Percentiles rank a stretch among this genome's conserved stretches.
phyloP scores from a whole-genome alignment of 2,797 vertebrate species.

The Toxotes lorentzi region DNA sequence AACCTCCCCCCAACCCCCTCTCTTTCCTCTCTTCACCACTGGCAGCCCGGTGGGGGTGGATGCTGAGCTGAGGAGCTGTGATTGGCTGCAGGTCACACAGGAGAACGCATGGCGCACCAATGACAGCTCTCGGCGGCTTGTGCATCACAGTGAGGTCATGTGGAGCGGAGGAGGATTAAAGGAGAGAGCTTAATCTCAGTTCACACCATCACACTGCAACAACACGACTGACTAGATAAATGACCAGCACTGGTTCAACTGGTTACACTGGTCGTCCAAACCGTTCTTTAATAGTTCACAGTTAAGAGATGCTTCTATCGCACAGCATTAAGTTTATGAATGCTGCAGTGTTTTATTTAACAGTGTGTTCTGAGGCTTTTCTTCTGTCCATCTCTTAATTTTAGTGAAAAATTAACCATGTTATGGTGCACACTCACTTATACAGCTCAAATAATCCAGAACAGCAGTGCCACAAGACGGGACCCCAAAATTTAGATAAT shows the following conservation, averaged over 20 bases:
- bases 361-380: not conserved
- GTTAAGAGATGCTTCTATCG: not conserved
- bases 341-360: not conserved
- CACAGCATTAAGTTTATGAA: not conserved
- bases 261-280: constrained; percentile 2
- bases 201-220: constrained; percentile 59
- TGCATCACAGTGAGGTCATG: constrained; percentile 81
- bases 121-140: constrained; percentile 50
- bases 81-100: constrained; percentile 77
- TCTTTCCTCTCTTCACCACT: constrained; percentile 53
- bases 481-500: not conserved
- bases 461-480: not conserved
- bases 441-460: not conserved
- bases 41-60: constrained; percentile 67
- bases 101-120: constrained; percentile 73
- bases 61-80: constrained; percentile 63
- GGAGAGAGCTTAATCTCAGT: constrained; percentile 72
- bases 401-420: not conserved
- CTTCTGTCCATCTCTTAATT: not conserved
- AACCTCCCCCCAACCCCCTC: constrained; percentile 45
- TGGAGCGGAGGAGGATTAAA: constrained; percentile 81
- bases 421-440: not conserved
- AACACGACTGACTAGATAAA: constrained; percentile 27
- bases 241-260: constrained; percentile 3
- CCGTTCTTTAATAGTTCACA: no score